Conservation (phyloP, 30 jellyfish, hydroid and myxozoan species). For the Aurelia sp. region DNA sequence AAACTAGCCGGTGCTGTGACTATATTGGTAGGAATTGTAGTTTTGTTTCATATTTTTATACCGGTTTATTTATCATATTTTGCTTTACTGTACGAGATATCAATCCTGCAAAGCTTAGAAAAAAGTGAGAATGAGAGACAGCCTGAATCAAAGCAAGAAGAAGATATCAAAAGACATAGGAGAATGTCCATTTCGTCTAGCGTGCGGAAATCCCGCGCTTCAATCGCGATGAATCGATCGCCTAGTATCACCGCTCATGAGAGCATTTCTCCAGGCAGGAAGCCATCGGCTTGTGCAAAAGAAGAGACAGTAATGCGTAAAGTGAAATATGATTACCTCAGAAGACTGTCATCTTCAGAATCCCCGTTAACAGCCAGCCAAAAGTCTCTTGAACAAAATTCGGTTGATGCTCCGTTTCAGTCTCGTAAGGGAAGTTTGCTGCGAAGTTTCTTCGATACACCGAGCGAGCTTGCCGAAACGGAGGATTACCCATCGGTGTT, state of each 20-base stretch:
- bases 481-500: no score
- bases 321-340: constrained; percentile 41
- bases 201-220: constrained; percentile 42
- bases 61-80: constrained; percentile 78
- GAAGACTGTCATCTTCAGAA: constrained; percentile 46
- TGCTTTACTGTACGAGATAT: constrained; percentile 66
- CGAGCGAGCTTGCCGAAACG: no score
- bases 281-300: constrained; percentile 5
- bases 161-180: constrained; percentile 14
- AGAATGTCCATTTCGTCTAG: constrained; percentile 29
- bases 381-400: constrained; percentile 25
- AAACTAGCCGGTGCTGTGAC: constrained; percentile 50
- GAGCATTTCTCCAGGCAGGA: constrained; percentile 12
- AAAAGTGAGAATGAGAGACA: constrained; percentile 6
- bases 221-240: constrained; percentile 14
- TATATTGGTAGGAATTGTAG: constrained; percentile 56
- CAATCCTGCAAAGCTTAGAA: constrained; percentile 38
- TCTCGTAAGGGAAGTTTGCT: no score
- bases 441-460: no score
- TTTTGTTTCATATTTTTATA: constrained; percentile 56
- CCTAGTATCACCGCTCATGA: constrained; percentile 39
- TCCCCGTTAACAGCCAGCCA: constrained; percentile 45
- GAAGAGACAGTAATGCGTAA: constrained; percentile 54
- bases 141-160: constrained; percentile 2
- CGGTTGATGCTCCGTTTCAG: no score